These are phyloP conservation scores for Australoheros facetus DNA, from an alignment of 2,797 vertebrate genomes.

Conservation along the genomic window DNA sequence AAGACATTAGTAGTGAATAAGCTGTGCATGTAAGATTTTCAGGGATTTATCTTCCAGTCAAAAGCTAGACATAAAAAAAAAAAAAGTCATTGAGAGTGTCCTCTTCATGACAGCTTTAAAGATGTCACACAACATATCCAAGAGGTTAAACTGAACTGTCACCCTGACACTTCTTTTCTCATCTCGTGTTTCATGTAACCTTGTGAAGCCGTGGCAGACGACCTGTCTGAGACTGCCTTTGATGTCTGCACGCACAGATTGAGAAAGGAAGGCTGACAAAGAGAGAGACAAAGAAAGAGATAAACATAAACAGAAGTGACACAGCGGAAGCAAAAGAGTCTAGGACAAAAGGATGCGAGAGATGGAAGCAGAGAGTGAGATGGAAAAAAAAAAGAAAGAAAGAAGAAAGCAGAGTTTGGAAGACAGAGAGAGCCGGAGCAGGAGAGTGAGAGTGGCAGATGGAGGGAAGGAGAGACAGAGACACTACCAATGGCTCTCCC, in stretches of 20 bases:
- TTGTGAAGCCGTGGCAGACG: conserved; percentile 50
- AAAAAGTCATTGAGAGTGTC: conserved; percentile 18
- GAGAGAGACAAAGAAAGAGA: conserved; percentile 37
- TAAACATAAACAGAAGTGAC: conserved; percentile 67
- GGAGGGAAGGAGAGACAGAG: conserved; percentile 29
- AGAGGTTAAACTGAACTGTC: conserved; percentile 55
- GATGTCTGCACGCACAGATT: conserved; percentile 46
- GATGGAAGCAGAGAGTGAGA: conserved; percentile 28
- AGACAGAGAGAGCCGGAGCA: background rate
- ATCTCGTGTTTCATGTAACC: conserved; percentile 57
- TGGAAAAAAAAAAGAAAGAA: background rate
- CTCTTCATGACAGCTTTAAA: conserved; percentile 33
- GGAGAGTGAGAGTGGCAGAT: conserved; percentile 26
- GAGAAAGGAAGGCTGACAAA: conserved; percentile 46
- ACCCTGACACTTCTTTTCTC: conserved; percentile 57
- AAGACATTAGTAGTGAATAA: background rate
- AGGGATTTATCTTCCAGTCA: conserved; percentile 19
- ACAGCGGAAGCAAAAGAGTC: conserved; percentile 44
- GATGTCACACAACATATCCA: conserved; percentile 44
- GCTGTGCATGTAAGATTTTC: background rate
- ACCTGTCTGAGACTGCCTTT: conserved; percentile 55
- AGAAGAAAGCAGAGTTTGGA: background rate
- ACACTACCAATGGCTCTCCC: conserved; percentile 41
- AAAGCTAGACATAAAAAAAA: conserved; percentile 4
- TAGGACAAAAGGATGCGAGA: conserved; percentile 38